Conservation (phyloP, 2,888 invertebrate species). For the Helicoverpa assulta region DNA sequence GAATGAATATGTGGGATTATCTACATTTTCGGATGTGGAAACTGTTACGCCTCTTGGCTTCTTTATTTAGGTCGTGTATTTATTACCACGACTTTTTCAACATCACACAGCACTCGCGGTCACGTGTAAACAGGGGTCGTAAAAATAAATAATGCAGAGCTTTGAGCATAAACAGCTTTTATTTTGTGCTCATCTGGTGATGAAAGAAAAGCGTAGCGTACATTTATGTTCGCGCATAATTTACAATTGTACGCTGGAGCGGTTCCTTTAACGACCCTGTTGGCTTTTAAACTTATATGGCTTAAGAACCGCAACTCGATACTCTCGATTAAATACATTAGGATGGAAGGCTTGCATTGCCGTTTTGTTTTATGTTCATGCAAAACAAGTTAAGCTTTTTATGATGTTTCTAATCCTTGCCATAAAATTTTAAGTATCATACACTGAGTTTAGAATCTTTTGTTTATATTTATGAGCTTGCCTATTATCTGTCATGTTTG, state of each 20-base stretch:
- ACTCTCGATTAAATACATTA: constrained; percentile 15
- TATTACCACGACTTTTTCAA: constrained; percentile 29
- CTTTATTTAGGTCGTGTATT: constrained; percentile 7
- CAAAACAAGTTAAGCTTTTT: too few relatives aligned
- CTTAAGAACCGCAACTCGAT: constrained; percentile 24
- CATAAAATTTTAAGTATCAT: too few relatives aligned
- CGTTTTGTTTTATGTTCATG: too few relatives aligned
- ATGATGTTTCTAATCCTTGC: too few relatives aligned
- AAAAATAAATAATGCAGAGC: constrained; percentile 47
- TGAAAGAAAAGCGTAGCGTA: constrained; percentile 30
- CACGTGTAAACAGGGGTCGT: constrained; percentile 30
- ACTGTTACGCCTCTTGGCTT: neutral
- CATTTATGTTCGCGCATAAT: constrained; percentile 33
- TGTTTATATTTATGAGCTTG: too few relatives aligned
- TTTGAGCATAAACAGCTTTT: constrained; percentile 34
- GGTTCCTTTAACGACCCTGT: constrained; percentile 30
- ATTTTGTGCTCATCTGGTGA: constrained; percentile 38
- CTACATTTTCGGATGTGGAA: neutral
- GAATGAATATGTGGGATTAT: too few relatives aligned
- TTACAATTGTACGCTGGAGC: constrained; percentile 25
- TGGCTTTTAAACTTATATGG: constrained; percentile 15
- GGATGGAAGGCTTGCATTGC: too few relatives aligned
- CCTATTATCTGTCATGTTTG: too few relatives aligned
- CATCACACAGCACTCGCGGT: constrained; percentile 26
- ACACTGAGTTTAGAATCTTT: too few relatives aligned